Base-by-base conservation (phyloP, 2,797 vertebrate genomes). In the Zalophus californianus region DNA sequence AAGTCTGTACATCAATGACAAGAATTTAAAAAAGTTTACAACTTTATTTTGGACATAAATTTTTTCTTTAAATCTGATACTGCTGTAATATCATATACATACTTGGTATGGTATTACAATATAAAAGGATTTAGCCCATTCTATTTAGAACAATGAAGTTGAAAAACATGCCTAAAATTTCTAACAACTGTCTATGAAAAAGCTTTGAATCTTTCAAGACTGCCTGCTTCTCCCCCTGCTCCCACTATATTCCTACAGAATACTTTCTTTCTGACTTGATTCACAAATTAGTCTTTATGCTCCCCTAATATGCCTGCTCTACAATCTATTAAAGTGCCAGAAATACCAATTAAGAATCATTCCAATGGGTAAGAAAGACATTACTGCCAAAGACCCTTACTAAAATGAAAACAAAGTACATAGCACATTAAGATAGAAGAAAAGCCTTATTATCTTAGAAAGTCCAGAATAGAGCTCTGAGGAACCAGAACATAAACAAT, bases 81-180 rank as follows among this genome's bases (percentile, higher is more conserved):
- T 96, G 50, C 2, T 90, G 27, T 56, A 86, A 58, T 50, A 50
- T 13, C n/a, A 80, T 15, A 80, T 13, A 92, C 32, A 90, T 18
- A 41, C 14, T 91, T 41, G 72, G 29, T 75, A 79, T 0, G 16
- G 4, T 83, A 64, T 64, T 64, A 73, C 38, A 94, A 93, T 66
- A 58, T 93, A 87, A 92, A 77, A 77, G 35, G 16, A 85, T 60
- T 88, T 94, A 94, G 50, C 6, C 12, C 54, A 70, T 66, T 88
- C 50, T 96, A 44, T 27, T 86, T 48, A 52, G 12, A 50, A 95
- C 94, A 91, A 64, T 77, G 73, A 94, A 96, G 80, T 32, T 89
- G 62, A 94, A 94, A 86, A 96, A 93, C 14, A 86, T 60, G 78
- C 11, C 38, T 78, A 90, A 86, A 68, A 78, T 82, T 66, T 97